phyloP scores from a whole-genome alignment of 2,888 invertebrate species.

The Myopa testacea region DNA sequence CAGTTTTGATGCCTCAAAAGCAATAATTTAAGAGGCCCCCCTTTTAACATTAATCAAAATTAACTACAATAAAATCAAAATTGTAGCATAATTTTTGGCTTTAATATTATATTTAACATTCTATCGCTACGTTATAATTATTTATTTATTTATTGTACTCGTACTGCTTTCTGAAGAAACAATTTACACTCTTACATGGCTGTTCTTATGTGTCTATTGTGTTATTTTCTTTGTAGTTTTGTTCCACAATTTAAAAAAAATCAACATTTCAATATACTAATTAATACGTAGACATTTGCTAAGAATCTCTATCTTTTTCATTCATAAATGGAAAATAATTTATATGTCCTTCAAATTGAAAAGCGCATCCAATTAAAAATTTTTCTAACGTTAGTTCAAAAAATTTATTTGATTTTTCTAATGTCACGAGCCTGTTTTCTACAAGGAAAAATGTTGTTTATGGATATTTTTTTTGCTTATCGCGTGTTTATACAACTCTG shows the following conservation, averaged over 20 bases:
- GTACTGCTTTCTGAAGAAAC: background rate
- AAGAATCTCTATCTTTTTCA: background rate
- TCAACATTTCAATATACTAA: conserved; percentile 26
- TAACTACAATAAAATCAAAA: background rate
- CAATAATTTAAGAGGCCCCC: background rate
- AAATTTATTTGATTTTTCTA: background rate
- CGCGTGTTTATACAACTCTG: no score
- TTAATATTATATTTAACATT: background rate
- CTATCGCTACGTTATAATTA: background rate
- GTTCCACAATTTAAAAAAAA: conserved; percentile 17
- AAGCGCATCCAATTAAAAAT: background rate
- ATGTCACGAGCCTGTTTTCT: conserved; percentile 6
- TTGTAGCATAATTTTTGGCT: background rate
- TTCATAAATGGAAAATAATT: background rate
- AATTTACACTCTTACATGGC: background rate
- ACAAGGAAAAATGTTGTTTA: background rate
- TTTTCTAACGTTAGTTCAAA: background rate
- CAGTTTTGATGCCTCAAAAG: no score
- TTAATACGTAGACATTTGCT: conserved; percentile 18
- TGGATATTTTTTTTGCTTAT: background rate
- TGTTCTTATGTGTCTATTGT: background rate
- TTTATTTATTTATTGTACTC: conserved; percentile 17
- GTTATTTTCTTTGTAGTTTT: conserved; percentile 7
- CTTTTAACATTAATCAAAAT: background rate
- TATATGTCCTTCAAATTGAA: background rate